Evolutionary conservation across 2,797 vertebrate species (phyloP), one percentile per base, ranked within the genome.

Genomic region (Dendrocincla tyrannina): DNA sequence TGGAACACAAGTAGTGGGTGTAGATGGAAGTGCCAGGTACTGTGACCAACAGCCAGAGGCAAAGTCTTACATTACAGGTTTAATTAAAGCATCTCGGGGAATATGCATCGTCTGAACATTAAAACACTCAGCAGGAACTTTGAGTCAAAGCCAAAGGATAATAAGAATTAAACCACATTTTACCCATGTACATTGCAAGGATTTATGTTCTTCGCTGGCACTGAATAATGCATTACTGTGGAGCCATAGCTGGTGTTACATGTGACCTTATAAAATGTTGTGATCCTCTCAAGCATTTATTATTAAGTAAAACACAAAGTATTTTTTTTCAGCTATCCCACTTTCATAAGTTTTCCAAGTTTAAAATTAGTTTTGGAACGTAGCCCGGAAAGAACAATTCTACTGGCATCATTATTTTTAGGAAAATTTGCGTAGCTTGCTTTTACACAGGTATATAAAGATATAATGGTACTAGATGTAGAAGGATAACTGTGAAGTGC

Each of bases 231-330:
- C 75, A 22, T 94, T 91, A 77, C 80, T 94, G 69, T 94, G 83
- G 37, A 95, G 76, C 72, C 30, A 22, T 52, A 95, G 69, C 67
- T 91, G 49, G 60, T 41, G n/a, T 95, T 97, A 84, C 67, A 66
- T 76, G 75, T 52, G 68, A 92, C 84, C 92, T 96, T 95, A 95
- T 96, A 96, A 97, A 96, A 92, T 52, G 58, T 69, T 58, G 35
- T 59, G 85, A 68, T 91, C 77, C 78, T 66, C 30, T 84, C 64
- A 88, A 85, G 47, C 24, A 10, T 83, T 86, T 78, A 81, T 62
- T 80, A 55, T 67, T 60, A 78, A 89, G 41, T 62, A 18, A 94
- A 89, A 95, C 75, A 59, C 0, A 3, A 53, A 75, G 39, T 41
- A 6, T 69, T 82, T 91, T 77, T 77, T 92, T 83, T 30, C 55